These are phyloP conservation scores for Apostichopus parvimensis DNA, from an alignment of 35 echinoderm and acorn worm genomes.

Conservation along the genomic window DNA sequence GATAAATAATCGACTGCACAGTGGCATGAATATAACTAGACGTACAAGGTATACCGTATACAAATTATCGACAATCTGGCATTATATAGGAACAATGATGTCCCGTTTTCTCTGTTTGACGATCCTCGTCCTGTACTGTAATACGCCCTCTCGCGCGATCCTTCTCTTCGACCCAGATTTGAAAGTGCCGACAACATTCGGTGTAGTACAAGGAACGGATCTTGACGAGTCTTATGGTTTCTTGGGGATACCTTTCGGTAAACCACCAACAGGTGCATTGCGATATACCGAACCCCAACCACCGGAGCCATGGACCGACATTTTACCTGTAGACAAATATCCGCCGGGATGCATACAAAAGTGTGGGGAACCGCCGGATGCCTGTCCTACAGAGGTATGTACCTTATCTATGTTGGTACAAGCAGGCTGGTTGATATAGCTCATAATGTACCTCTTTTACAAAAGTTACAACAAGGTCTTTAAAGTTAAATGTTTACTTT, in stretches of 20 bases:
- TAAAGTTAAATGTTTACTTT: too few species aligned
- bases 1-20: too few species aligned
- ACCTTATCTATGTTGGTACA: too few species aligned
- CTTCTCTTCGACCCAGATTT: background rate
- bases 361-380: slow-evolving; percentile 12
- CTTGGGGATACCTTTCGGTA: slow-evolving; percentile 69
- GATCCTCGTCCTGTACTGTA: background rate
- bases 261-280: slow-evolving; percentile 59
- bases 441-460: too few species aligned
- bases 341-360: slow-evolving; percentile 56
- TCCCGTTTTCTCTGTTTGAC: too few species aligned
- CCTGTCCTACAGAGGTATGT: background rate
- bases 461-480: too few species aligned
- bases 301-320: slow-evolving; percentile 50
- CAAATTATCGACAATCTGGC: too few species aligned
- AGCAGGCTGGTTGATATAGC: too few species aligned
- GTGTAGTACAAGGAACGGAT: slow-evolving; percentile 16
- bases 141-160: background rate
- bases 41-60: too few species aligned
- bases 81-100: too few species aligned
- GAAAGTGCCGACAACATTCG: slow-evolving; percentile 11
- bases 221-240: slow-evolving; percentile 37
- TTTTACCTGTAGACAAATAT: slow-evolving; percentile 39
- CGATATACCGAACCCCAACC: slow-evolving; percentile 60
- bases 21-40: too few species aligned